Evolutionary conservation across 2,113 vertebrate species (phyloP).

Genomic region (Mirounga angustirostris): DNA sequence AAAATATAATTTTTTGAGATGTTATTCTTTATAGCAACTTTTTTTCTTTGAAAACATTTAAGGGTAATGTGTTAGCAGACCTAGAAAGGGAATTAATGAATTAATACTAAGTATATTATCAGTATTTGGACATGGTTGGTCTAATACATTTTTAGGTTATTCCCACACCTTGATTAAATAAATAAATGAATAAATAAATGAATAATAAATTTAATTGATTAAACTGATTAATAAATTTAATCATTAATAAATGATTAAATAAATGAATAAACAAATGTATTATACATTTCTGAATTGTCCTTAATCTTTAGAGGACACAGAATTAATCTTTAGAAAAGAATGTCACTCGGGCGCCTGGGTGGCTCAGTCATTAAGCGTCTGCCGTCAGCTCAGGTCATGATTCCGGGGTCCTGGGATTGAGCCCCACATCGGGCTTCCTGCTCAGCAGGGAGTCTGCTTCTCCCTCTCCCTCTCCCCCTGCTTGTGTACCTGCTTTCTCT

Average conservation of each 20-base stretch:
- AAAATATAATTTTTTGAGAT: slow-evolving; percentile 30
- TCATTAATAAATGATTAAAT: no score
- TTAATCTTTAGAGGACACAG: slow-evolving; percentile 18
- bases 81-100: slow-evolving; percentile 6
- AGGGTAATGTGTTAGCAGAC: not conserved
- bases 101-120: not conserved
- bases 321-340: slow-evolving; percentile 50
- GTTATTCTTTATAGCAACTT: not conserved
- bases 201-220: no score
- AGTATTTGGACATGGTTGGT: not conserved
- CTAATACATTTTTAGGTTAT: not conserved
- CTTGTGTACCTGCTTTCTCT: no score
- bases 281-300: not conserved
- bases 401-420: no score
- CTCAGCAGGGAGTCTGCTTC: no score
- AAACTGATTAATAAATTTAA: no score
- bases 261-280: not conserved
- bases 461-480: no score
- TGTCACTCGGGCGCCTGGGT: not conserved
- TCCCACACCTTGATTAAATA: not conserved
- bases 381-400: no score
- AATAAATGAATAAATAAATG: not conserved
- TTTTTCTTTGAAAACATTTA: not conserved
- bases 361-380: no score
- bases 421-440: no score